Evolutionary conservation across 2,888 invertebrate genomes (phyloP), one percentile per base, ranked within the genome.

Genomic region (Sesia apiformis): DNA sequence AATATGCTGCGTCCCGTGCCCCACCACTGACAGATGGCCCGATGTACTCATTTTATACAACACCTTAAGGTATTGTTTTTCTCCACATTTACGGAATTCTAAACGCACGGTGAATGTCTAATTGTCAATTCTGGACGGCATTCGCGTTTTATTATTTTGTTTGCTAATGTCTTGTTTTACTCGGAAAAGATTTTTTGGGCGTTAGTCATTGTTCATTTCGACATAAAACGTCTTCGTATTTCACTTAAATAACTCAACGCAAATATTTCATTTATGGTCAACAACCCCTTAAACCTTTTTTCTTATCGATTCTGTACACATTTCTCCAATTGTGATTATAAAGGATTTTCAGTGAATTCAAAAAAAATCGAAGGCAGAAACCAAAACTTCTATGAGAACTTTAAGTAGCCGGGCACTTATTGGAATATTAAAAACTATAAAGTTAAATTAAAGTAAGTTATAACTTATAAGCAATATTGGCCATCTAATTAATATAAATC

Each of bases 131-230:
- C 87, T 65, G 70, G 59, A 56, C 72, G 72, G 74, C 79, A 67
- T 64, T 58, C 63, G 57, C 60, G 70, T 74, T 78, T 81, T 81
- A 75, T 78, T 78, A 79, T 81, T 81, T 80, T 80, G 78, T 73
- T 79, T 79, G 80, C 77, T 58, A 74, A 72, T 80, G 77, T 81
- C 77, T 78, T 75, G 76, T 71, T 74, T 74, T 88, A 82, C 87
- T 77, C 72, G 76, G 88, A 87, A 88, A 70, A 72, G 74, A 81
- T 84, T 78, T 82, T 86, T 84, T 67, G 69, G 60, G 74, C 69
- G 74, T 86, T 84, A 84, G 79, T 87, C 86, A 87, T 76, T 68
- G 61, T 65, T 65, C 65, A 63, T 70, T 70, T 64, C 63, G 7
- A 38, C 8, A 38, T 52, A 50, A 50, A 50, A 50, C 39, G 50